These are phyloP conservation scores for Xiphophorus hellerii DNA, from an alignment of 2,113 vertebrate genomes.

Conservation along the genomic window DNA sequence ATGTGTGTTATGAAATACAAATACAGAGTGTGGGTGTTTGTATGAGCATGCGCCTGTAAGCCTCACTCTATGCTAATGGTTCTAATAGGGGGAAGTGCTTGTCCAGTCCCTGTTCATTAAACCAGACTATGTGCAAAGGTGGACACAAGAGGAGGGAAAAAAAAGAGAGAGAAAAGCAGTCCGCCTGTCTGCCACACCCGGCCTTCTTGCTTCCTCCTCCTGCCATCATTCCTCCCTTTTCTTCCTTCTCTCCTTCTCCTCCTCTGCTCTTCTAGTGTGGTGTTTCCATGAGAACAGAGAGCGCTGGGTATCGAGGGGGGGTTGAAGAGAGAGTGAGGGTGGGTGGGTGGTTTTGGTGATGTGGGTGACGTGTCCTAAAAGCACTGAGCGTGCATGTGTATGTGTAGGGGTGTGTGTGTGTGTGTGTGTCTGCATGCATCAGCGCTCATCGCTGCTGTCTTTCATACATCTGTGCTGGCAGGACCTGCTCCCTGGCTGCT, in stretches of 20 bases:
- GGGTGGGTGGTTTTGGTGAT: slow-evolving; percentile 35
- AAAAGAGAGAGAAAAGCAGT: slow-evolving; percentile 17
- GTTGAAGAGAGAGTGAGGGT: slow-evolving; percentile 19
- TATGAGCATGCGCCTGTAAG: slow-evolving; percentile 55
- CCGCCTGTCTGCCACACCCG: slow-evolving; percentile 73
- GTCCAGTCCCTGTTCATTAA: slow-evolving; percentile 47
- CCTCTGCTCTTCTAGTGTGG: slow-evolving; percentile 70
- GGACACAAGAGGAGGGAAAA: slow-evolving; percentile 26
- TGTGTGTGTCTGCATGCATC: slow-evolving; percentile 3
- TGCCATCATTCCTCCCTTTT: slow-evolving; percentile 39
- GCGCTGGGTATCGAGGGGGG: slow-evolving; percentile 50
- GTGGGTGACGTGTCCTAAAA: slow-evolving; percentile 71
- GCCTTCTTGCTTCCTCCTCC: slow-evolving; percentile 54
- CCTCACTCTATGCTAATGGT: slow-evolving; percentile 47
- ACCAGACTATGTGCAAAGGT: slow-evolving; percentile 47
- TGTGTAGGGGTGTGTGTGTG: slow-evolving; percentile 4
- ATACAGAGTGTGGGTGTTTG: slow-evolving; percentile 68
- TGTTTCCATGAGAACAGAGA: slow-evolving; percentile 84
- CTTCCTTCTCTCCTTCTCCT: slow-evolving; percentile 43
- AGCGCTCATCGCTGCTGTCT: slow-evolving; percentile 56
- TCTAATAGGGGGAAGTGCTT: slow-evolving; percentile 55
- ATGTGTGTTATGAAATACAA: slow-evolving; percentile 59
- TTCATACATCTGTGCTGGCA: slow-evolving; percentile 59
- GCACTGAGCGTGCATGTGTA: slow-evolving; percentile 28
- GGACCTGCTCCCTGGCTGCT: slow-evolving; percentile 34